A percentile compares a stretch with the other conserved stretches of the same genome.
Evolutionary conservation across 2,888 invertebrate species (phyloP).

Genomic region (Arrhopalites spinosus): DNA sequence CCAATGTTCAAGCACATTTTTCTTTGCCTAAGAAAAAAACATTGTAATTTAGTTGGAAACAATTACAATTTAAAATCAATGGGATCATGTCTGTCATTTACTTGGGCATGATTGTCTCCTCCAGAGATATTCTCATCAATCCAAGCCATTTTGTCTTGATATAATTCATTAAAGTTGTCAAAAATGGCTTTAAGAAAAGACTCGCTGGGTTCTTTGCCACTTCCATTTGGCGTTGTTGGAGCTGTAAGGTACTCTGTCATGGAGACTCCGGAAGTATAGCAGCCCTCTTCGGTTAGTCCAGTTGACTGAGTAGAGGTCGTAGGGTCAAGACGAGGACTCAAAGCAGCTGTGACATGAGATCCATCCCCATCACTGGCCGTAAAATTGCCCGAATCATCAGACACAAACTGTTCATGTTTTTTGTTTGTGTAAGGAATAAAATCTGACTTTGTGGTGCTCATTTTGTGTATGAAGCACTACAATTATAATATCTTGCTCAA

Average conservation of each 20-base stretch:
- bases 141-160: slow-evolving; percentile 34
- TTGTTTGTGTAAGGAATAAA: slow-evolving; percentile 3
- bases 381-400: slow-evolving; percentile 52
- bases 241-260: slow-evolving; percentile 25
- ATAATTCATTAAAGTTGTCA: slow-evolving; percentile 37
- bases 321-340: slow-evolving; percentile 23
- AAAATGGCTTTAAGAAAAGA: slow-evolving; percentile 35
- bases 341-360: slow-evolving; percentile 20
- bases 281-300: slow-evolving; percentile 24
- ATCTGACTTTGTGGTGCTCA: slow-evolving; percentile 24
- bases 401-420: slow-evolving; percentile 15
- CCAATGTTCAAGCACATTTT: slow-evolving; percentile 51
- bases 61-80: too few relatives aligned
- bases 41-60: too few relatives aligned
- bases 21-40: slow-evolving; percentile 49
- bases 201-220: slow-evolving; percentile 1
- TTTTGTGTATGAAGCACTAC: background rate
- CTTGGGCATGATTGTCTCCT: slow-evolving; percentile 15
- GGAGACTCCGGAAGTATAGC: slow-evolving; percentile 20
- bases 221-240: slow-evolving; percentile 6
- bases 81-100: too few relatives aligned
- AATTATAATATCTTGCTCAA: background rate
- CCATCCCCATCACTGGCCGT: slow-evolving; percentile 45
- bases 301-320: background rate
- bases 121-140: slow-evolving; percentile 38